Evolutionary conservation across 1,140 invertebrate genomes (phyloP), one percentile per base, ranked within the genome.

Genomic region (Cherax quadricarinatus): DNA sequence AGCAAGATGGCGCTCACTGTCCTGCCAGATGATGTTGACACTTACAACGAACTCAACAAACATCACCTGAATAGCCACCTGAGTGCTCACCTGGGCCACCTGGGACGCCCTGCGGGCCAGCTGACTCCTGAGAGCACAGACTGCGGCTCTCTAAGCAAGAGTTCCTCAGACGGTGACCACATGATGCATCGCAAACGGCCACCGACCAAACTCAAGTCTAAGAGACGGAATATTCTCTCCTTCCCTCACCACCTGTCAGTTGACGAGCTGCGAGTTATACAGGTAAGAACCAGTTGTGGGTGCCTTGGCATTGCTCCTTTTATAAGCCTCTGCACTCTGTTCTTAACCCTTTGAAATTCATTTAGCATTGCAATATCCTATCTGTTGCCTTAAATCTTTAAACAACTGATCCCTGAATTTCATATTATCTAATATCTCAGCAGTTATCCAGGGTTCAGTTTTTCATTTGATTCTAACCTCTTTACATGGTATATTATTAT

Each of bases 221-320:
- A 95, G 53, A 92, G 95, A 66, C 85, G 95, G n/a, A 95, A 95
- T 89, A 95, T 95, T 84, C 94, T 95, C 10, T 94, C 94, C 79
- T 95, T 95, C 95, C 96, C 96, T 87, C 96, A 97, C 94, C 96
- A 97, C 94, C 95, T 97, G 60, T 96, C 96, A 94, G 95, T 96
- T 48, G 96, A 97, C 92, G 96, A 97, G 94, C 95, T 97, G 51
- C 94, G 96, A 78, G 95, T 96, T 24, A 95, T 97, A 85, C 97
- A 97, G 95, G 97, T 97, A 81, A 94, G 94, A 57, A 66, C 48
- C 49, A 41, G 30, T 2, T 41, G 30, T 41, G 30, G 30, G 30
- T 41, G 30, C 30, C 30, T 41, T 41, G 30, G 0, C 30, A 1
- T 41, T 41, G 30, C 30, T 41, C 30, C 30, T 41, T 41, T 41